These are phyloP conservation scores for Watsonalla cultraria DNA, from an alignment of 2,888 invertebrate genomes.

Conservation along the genomic window DNA sequence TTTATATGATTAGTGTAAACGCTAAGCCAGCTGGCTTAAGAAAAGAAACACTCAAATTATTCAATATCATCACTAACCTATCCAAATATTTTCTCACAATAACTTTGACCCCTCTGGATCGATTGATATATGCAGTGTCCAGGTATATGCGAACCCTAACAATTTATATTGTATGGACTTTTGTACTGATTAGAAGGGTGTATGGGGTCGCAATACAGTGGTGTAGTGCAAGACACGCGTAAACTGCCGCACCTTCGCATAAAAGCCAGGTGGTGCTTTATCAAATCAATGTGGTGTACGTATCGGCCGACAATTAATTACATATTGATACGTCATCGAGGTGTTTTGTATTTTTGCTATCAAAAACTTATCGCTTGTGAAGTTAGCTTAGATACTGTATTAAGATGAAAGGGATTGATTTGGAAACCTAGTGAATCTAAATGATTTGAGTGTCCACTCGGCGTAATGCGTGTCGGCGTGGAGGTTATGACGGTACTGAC, in stretches of 20 bases:
- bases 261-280: slow-evolving; percentile 32
- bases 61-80: not conserved
- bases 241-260: slow-evolving; percentile 28
- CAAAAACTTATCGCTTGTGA: too few relatives aligned
- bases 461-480: too few relatives aligned
- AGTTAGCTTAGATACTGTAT: too few relatives aligned
- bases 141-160: not conserved
- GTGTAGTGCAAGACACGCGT: slow-evolving; percentile 1
- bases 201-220: not conserved
- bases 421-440: too few relatives aligned
- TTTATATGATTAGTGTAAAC: too few relatives aligned
- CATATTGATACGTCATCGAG: slow-evolving; percentile 23
- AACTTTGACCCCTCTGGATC: not conserved
- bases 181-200: not conserved
- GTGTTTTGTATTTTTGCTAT: slow-evolving; percentile 15
- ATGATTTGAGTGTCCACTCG: too few relatives aligned
- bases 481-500: too few relatives aligned
- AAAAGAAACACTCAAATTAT: not conserved
- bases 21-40: too few relatives aligned
- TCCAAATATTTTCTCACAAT: not conserved
- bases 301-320: slow-evolving; percentile 35
- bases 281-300: slow-evolving; percentile 36
- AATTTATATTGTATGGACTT: not conserved
- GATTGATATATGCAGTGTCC: not conserved
- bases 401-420: too few relatives aligned